Evolutionary conservation across 2,113 vertebrate genomes (phyloP).

Genomic region (Bagarius yarrelli): DNA sequence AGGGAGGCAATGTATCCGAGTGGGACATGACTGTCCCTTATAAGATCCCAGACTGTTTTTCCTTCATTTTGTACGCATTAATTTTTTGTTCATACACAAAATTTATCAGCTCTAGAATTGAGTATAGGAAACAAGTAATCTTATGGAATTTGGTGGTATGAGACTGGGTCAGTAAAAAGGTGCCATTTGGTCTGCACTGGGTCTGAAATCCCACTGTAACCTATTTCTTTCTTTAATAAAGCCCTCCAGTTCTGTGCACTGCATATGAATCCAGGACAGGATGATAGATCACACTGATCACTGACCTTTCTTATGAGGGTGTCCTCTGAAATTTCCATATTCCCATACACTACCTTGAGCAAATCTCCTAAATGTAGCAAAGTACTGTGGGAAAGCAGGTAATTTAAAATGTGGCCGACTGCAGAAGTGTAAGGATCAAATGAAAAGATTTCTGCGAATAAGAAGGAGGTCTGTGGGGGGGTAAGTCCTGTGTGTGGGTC

Average conservation of each 20-base stretch:
- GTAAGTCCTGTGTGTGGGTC: background rate
- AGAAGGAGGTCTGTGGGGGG: constrained; percentile 6
- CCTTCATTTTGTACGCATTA: too few relatives aligned
- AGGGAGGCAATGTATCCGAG: too few relatives aligned
- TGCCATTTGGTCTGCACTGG: constrained; percentile 28
- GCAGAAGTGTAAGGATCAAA: constrained; percentile 35
- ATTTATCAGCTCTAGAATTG: background rate
- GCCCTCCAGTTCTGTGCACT: constrained; percentile 28
- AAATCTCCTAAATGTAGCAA: constrained; percentile 39
- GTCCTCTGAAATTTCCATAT: constrained; percentile 46
- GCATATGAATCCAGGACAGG: constrained; percentile 51
- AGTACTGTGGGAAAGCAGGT: constrained; percentile 43
- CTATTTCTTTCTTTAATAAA: constrained; percentile 41
- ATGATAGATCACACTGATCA: constrained; percentile 51
- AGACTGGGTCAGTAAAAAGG: constrained; percentile 22
- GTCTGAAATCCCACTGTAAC: constrained; percentile 35
- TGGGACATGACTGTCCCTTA: too few relatives aligned
- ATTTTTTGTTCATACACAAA: too few relatives aligned
- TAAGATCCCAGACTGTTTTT: too few relatives aligned
- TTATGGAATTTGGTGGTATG: background rate
- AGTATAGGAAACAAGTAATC: background rate
- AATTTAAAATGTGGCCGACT: constrained; percentile 41
- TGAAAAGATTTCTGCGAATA: constrained; percentile 36
- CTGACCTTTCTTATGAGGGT: constrained; percentile 46
- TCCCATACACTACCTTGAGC: constrained; percentile 34